Evolutionary conservation across 2,113 vertebrate species (phyloP).

Genomic region (Leptocoma aspasia): DNA sequence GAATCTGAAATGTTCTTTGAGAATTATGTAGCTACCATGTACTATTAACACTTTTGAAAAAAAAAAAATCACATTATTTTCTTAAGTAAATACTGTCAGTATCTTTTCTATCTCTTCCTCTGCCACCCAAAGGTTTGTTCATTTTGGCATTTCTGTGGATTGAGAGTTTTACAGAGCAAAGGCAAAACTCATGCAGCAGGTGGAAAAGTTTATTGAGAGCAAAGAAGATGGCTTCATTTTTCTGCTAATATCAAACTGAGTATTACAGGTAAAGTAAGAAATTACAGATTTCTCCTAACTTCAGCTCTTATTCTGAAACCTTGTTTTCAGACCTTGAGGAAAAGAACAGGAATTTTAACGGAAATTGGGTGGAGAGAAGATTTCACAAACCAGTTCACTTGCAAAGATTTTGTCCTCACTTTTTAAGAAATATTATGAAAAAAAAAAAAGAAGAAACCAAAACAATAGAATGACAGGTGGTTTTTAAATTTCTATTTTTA

Average conservation of each 20-base stretch:
- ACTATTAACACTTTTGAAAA: background rate
- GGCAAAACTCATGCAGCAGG: background rate
- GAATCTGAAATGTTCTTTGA: background rate
- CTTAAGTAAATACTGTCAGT: background rate
- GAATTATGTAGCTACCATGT: background rate
- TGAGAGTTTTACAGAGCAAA: background rate
- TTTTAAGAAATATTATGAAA: background rate
- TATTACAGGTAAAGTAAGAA: background rate
- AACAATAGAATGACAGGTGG: background rate
- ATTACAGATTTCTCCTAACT: background rate
- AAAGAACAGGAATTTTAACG: background rate
- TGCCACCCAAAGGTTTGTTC: background rate
- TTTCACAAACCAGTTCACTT: background rate
- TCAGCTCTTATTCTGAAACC: background rate
- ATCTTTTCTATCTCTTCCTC: background rate
- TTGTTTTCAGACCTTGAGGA: background rate
- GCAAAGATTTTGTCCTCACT: background rate
- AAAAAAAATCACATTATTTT: background rate
- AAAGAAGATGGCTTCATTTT: background rate
- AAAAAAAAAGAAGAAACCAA: background rate
- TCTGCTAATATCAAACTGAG: background rate
- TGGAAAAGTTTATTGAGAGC: background rate
- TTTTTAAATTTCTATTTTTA: slow-evolving; percentile 14
- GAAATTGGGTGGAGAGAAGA: background rate
- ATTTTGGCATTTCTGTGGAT: background rate